Percentiles rank a stretch among this genome's conserved stretches.
Evolutionary conservation across 2,797 vertebrate species (phyloP).

Genomic region (Pipistrellus pygmaeus): DNA sequence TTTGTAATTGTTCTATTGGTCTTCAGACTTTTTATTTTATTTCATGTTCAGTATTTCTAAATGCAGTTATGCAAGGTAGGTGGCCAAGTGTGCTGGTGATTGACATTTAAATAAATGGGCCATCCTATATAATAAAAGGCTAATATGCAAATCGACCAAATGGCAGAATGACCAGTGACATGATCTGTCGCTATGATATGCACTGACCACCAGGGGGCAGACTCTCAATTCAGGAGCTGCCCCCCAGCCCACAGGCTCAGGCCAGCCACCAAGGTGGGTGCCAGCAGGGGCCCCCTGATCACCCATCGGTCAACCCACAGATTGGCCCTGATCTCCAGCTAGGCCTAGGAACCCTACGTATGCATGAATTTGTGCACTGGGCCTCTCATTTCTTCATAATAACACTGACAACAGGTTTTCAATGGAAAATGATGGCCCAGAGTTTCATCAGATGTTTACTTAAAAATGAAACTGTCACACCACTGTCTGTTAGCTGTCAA

Average conservation of each 20-base stretch:
- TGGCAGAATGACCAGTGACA: too few relatives aligned
- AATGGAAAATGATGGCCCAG: background rate
- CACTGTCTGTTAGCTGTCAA: background rate
- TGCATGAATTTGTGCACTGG: too few relatives aligned
- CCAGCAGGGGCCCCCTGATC: accelerated
- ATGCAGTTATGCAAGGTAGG: background rate
- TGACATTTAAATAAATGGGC: background rate
- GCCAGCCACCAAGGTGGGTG: too few relatives aligned
- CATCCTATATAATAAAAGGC: too few relatives aligned
- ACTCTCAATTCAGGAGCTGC: too few relatives aligned
- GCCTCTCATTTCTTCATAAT: background rate
- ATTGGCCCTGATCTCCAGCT: too few relatives aligned
- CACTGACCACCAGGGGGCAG: too few relatives aligned
- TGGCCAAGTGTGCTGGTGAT: background rate
- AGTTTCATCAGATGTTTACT: background rate
- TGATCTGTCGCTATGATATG: accelerated
- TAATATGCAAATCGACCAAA: too few relatives aligned
- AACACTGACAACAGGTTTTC: background rate
- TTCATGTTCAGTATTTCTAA: conserved; percentile 26
- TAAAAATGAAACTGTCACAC: background rate
- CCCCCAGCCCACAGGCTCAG: too few relatives aligned
- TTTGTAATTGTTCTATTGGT: background rate
- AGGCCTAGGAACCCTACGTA: too few relatives aligned
- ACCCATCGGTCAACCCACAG: too few relatives aligned
- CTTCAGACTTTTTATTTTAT: background rate